Conservation (phyloP, 2,113 vertebrate genomes). For the Ailuropoda melanoleuca region DNA sequence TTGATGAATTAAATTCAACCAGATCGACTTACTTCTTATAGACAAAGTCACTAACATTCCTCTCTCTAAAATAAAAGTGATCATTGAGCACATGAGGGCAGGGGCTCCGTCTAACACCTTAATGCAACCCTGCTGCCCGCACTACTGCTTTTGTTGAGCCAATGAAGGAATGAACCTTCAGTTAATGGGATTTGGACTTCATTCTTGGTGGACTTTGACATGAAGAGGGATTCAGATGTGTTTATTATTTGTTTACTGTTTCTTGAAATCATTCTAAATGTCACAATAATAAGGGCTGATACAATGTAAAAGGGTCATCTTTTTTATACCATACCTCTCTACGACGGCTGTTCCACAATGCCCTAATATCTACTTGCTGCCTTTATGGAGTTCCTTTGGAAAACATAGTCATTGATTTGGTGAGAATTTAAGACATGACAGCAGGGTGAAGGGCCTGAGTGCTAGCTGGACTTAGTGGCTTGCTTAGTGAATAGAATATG, state of each 20-base stretch:
- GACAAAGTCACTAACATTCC: not conserved
- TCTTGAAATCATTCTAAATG: not conserved
- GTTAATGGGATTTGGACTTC: not conserved
- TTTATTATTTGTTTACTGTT: not conserved
- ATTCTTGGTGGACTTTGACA: not conserved
- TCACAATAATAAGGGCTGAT: not conserved
- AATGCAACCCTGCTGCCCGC: not conserved
- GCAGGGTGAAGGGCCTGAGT: not conserved
- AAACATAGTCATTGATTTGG: not conserved
- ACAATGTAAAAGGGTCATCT: not conserved
- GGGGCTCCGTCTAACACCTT: not conserved
- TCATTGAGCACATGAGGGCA: not conserved
- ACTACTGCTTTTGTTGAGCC: not conserved
- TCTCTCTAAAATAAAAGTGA: not conserved
- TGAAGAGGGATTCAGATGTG: not conserved
- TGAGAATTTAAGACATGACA: not conserved
- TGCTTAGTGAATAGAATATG: not conserved
- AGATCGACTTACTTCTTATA: not conserved
- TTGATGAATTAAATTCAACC: constrained; percentile 9
- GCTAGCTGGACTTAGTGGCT: not conserved
- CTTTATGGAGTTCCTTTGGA: not conserved
- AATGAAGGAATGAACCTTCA: not conserved
- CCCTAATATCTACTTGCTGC: not conserved
- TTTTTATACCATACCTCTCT: not conserved
- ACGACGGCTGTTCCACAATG: not conserved